Percentiles rank a stretch among this genome's conserved stretches.
Evolutionary conservation across 2,113 vertebrate genomes (phyloP).

Genomic region (Scatophagus argus): DNA sequence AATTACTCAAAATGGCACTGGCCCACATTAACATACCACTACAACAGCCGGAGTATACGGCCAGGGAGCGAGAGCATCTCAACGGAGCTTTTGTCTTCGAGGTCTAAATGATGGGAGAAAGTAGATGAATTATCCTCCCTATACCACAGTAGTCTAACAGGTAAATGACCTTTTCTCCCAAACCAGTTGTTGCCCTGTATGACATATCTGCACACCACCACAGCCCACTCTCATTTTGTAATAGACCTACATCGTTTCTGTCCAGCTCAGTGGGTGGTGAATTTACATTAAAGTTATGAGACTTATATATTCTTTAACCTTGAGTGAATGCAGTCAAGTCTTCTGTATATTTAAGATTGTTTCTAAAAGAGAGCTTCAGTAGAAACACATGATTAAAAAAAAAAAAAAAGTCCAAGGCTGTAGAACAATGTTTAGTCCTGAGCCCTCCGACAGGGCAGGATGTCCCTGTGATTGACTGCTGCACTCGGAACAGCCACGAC

Average conservation of each 20-base stretch:
- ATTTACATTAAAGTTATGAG: constrained; percentile 30
- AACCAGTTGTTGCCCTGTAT: background rate
- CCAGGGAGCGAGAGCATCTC: constrained; percentile 43
- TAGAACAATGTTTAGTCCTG: constrained; percentile 10
- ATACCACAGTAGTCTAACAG: constrained; percentile 18
- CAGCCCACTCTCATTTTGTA: constrained; percentile 20
- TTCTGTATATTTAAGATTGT: background rate
- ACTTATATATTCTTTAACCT: background rate
- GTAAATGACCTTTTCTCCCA: constrained; percentile 18
- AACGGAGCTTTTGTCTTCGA: constrained; percentile 58
- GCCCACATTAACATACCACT: constrained; percentile 75
- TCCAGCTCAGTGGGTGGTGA: constrained; percentile 14
- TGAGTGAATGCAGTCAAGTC: background rate
- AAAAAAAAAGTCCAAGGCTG: background rate
- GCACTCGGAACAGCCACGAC: constrained; percentile 57
- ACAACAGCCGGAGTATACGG: constrained; percentile 54
- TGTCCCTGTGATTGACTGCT: constrained; percentile 64
- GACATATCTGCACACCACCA: constrained; percentile 30
- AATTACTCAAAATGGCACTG: constrained; percentile 79
- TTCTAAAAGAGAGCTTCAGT: background rate
- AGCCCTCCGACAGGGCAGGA: constrained; percentile 28
- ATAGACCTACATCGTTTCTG: constrained; percentile 30
- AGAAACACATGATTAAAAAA: too few relatives aligned
- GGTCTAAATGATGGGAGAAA: constrained; percentile 34
- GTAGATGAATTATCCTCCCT: constrained; percentile 26